These are phyloP conservation scores for Drosophila ananassae DNA, from an alignment of 1,140 invertebrate species.

Conservation along the genomic window DNA sequence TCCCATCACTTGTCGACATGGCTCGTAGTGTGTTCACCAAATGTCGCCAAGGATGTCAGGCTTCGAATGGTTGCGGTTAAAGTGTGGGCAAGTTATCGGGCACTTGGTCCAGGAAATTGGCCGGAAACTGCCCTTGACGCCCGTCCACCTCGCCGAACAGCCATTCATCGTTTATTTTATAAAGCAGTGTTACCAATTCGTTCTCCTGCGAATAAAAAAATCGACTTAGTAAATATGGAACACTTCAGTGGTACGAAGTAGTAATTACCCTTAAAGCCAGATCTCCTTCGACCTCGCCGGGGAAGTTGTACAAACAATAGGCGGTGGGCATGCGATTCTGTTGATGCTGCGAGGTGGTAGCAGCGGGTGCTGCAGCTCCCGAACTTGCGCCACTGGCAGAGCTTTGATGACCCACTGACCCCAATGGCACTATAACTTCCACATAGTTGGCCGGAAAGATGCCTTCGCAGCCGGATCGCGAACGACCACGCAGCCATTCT, in stretches of 20 bases:
- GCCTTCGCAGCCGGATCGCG: constrained; percentile 87
- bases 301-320: constrained; percentile 87
- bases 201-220: constrained; percentile 66
- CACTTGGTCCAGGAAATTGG: constrained; percentile 90
- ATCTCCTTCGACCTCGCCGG: constrained; percentile 87
- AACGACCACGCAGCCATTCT: constrained; percentile 91
- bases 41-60: constrained; percentile 21
- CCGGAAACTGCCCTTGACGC: constrained; percentile 91
- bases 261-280: constrained; percentile 85
- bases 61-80: constrained; percentile 29
- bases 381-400: constrained; percentile 13
- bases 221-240: background rate
- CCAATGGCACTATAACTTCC: constrained; percentile 89
- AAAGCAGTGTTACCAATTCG: constrained; percentile 89
- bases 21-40: constrained; percentile 36
- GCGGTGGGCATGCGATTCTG: constrained; percentile 59
- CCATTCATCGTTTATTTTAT: constrained; percentile 92
- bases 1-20: constrained; percentile 37
- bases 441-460: constrained; percentile 93
- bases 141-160: constrained; percentile 89
- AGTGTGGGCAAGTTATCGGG: constrained; percentile 83
- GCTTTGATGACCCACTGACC: constrained; percentile 59
- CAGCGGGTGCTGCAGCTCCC: constrained; percentile 53
- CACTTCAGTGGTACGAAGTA: fast-evolving
- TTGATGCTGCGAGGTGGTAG: constrained; percentile 20